Conservation (phyloP, 2,797 vertebrate species). For the Otolemur crassicaudatus region DNA sequence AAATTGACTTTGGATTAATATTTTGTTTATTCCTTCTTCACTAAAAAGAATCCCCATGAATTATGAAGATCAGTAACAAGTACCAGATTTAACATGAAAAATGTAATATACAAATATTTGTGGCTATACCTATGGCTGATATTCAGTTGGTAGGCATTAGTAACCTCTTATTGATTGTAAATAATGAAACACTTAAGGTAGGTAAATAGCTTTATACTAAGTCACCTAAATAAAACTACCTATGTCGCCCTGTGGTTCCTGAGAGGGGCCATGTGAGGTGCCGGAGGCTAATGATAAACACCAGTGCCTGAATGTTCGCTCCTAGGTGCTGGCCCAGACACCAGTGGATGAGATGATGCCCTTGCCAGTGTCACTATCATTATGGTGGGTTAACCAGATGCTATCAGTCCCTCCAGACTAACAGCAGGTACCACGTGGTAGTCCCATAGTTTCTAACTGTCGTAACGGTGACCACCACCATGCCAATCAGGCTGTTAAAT, state of each 20-base stretch:
- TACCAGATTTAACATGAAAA: neutral
- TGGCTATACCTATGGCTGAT: neutral
- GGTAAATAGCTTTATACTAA: neutral
- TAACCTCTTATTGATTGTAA: neutral
- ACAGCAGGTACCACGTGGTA: neutral
- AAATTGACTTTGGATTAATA: neutral
- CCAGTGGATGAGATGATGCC: neutral
- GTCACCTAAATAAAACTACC: neutral
- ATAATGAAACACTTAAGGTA: neutral
- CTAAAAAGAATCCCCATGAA: neutral
- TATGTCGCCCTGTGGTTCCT: neutral
- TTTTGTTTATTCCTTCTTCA: neutral
- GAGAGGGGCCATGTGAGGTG: fast-evolving
- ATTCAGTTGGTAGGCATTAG: neutral
- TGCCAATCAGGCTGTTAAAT: neutral
- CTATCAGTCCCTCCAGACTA: neutral
- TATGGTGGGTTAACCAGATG: neutral
- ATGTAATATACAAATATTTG: neutral
- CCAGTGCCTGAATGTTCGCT: neutral
- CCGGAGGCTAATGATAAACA: neutral
- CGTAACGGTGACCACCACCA: neutral
- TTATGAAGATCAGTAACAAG: neutral
- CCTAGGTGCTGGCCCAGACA: too few relatives aligned
- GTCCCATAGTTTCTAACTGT: neutral
- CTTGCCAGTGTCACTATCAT: neutral